Conservation (phyloP, 1,140 invertebrate genomes). For the Arctopsyche grandis region DNA sequence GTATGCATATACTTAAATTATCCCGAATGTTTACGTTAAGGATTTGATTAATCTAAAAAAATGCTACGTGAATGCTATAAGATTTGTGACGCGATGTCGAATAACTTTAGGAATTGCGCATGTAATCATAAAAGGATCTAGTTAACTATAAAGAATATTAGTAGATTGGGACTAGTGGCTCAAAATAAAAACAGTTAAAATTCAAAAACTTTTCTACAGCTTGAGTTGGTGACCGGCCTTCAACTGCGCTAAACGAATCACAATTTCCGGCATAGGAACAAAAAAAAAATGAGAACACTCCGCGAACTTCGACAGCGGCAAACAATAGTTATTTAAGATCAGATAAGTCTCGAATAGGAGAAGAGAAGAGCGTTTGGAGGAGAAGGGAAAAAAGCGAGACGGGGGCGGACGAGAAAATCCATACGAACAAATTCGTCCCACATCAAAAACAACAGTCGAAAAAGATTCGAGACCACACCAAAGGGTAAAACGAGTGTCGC, state of each 20-base stretch:
- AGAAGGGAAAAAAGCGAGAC: not conserved
- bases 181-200: too few relatives aligned
- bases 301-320: not conserved
- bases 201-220: too few relatives aligned
- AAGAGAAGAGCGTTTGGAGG: not conserved
- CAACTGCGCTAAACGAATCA: conserved; percentile 14
- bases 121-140: too few relatives aligned
- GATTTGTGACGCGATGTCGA: too few relatives aligned
- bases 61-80: too few relatives aligned
- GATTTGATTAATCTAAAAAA: too few relatives aligned
- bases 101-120: too few relatives aligned
- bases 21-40: too few relatives aligned
- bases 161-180: too few relatives aligned
- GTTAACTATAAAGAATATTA: too few relatives aligned
- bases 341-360: not conserved
- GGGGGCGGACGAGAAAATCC: not conserved
- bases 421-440: not conserved
- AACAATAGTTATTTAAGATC: conserved; percentile 24
- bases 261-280: not conserved
- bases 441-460: not conserved
- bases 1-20: too few relatives aligned
- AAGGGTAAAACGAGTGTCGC: not conserved
- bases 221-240: not conserved
- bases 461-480: not conserved
- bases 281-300: not conserved